phyloP scores from a whole-genome alignment of 2,888 invertebrate genomes.

The Xanthia togata region DNA sequence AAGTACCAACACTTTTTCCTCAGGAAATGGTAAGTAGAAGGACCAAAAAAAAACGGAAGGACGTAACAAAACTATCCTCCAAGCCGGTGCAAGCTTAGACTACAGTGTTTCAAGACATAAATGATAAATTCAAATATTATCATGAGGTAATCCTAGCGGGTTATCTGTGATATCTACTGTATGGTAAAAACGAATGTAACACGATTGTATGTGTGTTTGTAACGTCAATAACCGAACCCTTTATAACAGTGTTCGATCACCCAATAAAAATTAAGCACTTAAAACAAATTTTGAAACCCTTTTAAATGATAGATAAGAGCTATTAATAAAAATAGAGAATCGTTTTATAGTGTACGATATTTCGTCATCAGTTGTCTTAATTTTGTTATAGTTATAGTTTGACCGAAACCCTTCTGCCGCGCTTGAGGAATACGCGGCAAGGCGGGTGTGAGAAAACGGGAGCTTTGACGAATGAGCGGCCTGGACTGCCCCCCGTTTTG shows the following conservation, averaged over 20 bases:
- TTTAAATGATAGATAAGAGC: constrained; percentile 70
- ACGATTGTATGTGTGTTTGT: constrained; percentile 5
- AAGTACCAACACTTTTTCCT: too few relatives aligned
- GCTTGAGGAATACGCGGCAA: too few relatives aligned
- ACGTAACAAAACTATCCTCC: too few relatives aligned
- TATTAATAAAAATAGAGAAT: constrained; percentile 49
- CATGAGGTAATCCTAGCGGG: not conserved
- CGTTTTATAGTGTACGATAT: constrained; percentile 54
- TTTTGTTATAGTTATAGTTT: too few relatives aligned
- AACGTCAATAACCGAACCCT: constrained; percentile 42
- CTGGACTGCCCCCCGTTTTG: too few relatives aligned
- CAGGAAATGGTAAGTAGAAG: too few relatives aligned
- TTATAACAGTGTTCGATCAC: constrained; percentile 60
- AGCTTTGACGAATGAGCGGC: too few relatives aligned
- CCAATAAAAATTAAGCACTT: constrained; percentile 68
- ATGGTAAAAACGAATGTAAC: not conserved
- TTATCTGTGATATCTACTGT: not conserved
- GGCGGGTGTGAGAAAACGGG: too few relatives aligned
- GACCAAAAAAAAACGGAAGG: too few relatives aligned
- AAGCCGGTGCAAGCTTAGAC: too few relatives aligned
- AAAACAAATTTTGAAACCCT: constrained; percentile 66
- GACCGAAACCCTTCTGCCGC: too few relatives aligned
- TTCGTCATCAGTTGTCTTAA: not conserved
- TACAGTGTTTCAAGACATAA: too few relatives aligned
- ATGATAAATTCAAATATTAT: not conserved